Evolutionary conservation across 2,113 vertebrate species (phyloP).

Genomic region (Oncorhynchus clarkii): DNA sequence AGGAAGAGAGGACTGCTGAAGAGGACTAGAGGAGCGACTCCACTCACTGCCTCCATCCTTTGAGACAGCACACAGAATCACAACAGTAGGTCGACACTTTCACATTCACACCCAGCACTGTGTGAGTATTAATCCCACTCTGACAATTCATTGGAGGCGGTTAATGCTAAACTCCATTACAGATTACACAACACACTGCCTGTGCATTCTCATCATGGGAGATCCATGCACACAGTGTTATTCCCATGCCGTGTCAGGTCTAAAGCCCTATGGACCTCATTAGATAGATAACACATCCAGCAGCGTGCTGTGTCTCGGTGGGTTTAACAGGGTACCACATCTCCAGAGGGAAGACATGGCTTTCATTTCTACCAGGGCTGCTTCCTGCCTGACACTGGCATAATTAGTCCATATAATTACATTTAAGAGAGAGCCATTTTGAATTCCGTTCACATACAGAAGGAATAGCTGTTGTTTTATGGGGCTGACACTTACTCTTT

Average conservation of each 20-base stretch:
- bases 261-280: slow-evolving; percentile 15
- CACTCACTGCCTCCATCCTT: no score
- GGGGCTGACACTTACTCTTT: slow-evolving; percentile 10
- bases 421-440: background rate
- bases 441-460: background rate
- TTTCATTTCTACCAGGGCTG: slow-evolving; percentile 1
- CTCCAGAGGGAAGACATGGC: slow-evolving; percentile 5
- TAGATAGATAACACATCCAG: slow-evolving; percentile 17
- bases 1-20: background rate
- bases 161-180: background rate
- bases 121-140: no score
- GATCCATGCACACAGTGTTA: background rate
- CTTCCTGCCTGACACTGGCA: background rate
- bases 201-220: background rate
- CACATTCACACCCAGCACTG: no score
- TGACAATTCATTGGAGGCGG: no score
- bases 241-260: slow-evolving; percentile 8
- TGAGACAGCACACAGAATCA: no score
- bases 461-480: slow-evolving; percentile 3
- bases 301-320: background rate
- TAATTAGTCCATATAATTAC: slow-evolving; percentile 21
- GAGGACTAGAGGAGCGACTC: background rate
- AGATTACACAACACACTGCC: background rate
- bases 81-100: no score
- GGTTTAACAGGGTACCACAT: slow-evolving; percentile 6